These are phyloP conservation scores for Lucifuga dentata DNA, from an alignment of 2,113 vertebrate genomes.

Conservation along the genomic window DNA sequence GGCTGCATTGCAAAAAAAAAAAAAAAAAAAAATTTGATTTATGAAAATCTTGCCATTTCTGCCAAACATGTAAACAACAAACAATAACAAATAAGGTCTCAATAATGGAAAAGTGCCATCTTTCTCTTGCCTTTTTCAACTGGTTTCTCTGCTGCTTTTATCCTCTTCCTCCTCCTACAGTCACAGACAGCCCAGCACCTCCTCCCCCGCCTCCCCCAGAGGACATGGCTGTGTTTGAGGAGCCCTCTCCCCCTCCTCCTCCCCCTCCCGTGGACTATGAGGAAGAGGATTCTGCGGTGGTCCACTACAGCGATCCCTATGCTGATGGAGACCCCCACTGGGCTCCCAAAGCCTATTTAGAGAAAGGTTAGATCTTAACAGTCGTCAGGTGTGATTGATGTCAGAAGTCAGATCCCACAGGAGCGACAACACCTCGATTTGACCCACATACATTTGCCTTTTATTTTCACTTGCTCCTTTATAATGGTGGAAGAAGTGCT, in stretches of 20 bases:
- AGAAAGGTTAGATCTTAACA: slow-evolving; percentile 89
- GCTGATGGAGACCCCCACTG: slow-evolving; percentile 96
- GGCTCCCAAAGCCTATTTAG: slow-evolving; percentile 96
- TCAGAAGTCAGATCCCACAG: no score
- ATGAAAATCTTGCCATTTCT: no score
- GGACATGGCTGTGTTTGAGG: slow-evolving; percentile 94
- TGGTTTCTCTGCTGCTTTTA: not conserved
- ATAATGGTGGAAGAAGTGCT: no score
- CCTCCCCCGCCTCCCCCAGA: slow-evolving; percentile 96
- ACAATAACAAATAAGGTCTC: no score
- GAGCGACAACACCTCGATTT: no score
- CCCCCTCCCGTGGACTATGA: slow-evolving; percentile 97
- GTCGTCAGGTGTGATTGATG: no score
- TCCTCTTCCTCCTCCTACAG: slow-evolving; percentile 67
- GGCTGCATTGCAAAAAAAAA: no score
- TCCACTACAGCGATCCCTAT: slow-evolving; percentile 96
- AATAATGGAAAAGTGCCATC: no score
- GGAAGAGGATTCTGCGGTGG: slow-evolving; percentile 95
- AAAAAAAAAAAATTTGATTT: no score
- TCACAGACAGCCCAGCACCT: slow-evolving; percentile 96
- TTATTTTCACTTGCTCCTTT: no score
- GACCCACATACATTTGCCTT: no score
- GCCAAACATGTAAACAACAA: no score
- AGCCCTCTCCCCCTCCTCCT: slow-evolving; percentile 93
- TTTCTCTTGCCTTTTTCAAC: not conserved